Conservation (phyloP, 2,797 vertebrate genomes). For the Diglossa cyanea region DNA sequence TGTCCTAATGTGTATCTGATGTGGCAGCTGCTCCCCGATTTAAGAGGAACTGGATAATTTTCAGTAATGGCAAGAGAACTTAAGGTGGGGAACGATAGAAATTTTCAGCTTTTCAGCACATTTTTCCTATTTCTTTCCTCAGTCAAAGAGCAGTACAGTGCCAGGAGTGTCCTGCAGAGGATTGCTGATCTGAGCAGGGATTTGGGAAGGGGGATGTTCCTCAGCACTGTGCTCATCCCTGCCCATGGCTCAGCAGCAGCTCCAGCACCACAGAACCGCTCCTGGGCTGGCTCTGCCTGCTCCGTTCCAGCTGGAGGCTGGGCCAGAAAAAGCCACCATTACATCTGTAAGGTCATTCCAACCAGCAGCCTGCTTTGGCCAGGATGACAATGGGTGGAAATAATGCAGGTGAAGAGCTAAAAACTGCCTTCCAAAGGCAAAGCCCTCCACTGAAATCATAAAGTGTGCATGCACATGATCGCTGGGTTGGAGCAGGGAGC, state of each 20-base stretch:
- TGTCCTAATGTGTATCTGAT: background rate
- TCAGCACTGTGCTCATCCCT: constrained; percentile 32
- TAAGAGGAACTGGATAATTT: background rate
- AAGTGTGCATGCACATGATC: background rate
- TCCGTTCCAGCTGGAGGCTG: background rate
- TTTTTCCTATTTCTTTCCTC: background rate
- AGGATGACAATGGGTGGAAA: background rate
- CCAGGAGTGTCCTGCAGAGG: constrained; percentile 1
- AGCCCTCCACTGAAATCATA: background rate
- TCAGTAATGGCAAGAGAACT: background rate
- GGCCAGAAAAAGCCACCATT: background rate
- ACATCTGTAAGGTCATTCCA: background rate
- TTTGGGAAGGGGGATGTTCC: constrained; percentile 24
- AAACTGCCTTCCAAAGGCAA: background rate
- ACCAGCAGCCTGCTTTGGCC: background rate
- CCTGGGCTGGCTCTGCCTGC: background rate
- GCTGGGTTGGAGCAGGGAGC: constrained; percentile 8
- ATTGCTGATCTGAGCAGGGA: background rate
- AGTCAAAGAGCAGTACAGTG: background rate
- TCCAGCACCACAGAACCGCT: background rate
- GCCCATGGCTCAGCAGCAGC: background rate
- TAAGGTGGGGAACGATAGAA: background rate
- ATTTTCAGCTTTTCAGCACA: background rate
- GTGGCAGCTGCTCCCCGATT: background rate
- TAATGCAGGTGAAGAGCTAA: constrained; percentile 21